Percentiles rank a stretch among this genome's conserved stretches.
Evolutionary conservation across 2,888 invertebrate species (phyloP).

Genomic region (Callimorpha dominula): DNA sequence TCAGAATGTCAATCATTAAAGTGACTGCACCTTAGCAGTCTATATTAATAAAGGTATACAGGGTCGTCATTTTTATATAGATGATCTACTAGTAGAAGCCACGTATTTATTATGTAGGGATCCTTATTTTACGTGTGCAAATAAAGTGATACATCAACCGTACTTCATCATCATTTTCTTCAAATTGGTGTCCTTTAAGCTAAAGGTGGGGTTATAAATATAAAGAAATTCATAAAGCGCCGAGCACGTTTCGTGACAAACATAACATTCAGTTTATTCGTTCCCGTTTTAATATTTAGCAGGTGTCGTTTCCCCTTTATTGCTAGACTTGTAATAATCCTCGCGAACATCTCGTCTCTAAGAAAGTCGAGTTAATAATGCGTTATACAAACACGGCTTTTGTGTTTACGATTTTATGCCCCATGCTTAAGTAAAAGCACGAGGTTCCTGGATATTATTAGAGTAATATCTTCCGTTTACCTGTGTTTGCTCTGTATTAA

Average conservation of each 20-base stretch:
- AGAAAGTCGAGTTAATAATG: conserved; percentile 63
- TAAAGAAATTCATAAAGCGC: conserved; percentile 60
- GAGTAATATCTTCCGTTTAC: conserved; percentile 47
- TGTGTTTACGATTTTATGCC: conserved; percentile 61
- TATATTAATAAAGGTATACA: background rate
- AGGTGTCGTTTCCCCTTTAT: conserved; percentile 81
- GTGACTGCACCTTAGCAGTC: too few species aligned
- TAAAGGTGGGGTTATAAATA: conserved; percentile 44
- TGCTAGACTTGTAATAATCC: conserved; percentile 80
- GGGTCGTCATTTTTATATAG: background rate
- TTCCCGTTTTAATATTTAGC: conserved; percentile 80
- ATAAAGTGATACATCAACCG: conserved; percentile 12
- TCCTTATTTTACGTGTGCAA: background rate
- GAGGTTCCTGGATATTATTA: conserved; percentile 48
- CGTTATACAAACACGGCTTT: conserved; percentile 68
- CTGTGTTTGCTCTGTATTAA: conserved; percentile 40
- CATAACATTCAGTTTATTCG: conserved; percentile 73
- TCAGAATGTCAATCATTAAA: too few species aligned
- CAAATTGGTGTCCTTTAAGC: conserved; percentile 19
- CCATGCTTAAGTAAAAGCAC: conserved; percentile 52
- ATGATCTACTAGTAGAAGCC: background rate
- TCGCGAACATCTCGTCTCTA: conserved; percentile 57
- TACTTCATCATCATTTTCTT: conserved; percentile 18
- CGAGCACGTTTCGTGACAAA: conserved; percentile 68
- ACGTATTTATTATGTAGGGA: background rate